Evolutionary conservation across 2,797 vertebrate species (phyloP).

Genomic region (Lacerta agilis): DNA sequence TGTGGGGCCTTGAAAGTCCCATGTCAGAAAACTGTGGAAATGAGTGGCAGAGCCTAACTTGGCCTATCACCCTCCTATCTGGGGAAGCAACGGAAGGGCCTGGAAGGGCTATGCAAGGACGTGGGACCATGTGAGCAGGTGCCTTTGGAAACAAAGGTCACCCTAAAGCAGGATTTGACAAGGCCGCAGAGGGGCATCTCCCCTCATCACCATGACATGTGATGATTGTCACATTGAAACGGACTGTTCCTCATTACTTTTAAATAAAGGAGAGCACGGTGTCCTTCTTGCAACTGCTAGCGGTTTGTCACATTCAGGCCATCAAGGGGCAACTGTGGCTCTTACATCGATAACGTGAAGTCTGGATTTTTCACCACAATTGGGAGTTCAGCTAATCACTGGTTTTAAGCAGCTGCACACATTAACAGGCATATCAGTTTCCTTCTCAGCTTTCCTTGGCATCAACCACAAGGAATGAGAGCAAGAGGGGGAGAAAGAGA

Average conservation of each 20-base stretch:
- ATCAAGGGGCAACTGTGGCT: neutral
- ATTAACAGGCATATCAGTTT: neutral
- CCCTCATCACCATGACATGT: neutral
- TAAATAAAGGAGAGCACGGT: neutral
- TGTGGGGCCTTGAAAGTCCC: neutral
- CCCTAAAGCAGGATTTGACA: no score
- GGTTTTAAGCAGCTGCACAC: no score
- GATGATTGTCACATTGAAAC: neutral
- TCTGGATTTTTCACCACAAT: neutral
- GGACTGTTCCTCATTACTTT: neutral
- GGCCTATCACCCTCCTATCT: neutral
- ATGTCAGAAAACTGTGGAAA: neutral
- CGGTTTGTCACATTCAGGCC: neutral
- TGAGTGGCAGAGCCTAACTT: neutral
- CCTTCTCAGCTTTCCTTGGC: neutral
- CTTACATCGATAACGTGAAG: neutral
- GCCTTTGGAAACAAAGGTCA: neutral
- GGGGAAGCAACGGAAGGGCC: rapidly evolving
- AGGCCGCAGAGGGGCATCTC: neutral
- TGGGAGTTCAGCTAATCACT: neutral
- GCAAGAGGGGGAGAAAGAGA: neutral
- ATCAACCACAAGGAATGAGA: neutral
- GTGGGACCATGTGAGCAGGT: neutral
- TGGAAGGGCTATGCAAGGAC: neutral
- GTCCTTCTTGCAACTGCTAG: neutral